These are phyloP conservation scores for Pharmacophagus antenor DNA, from an alignment of 2,888 invertebrate species.

Conservation along the genomic window DNA sequence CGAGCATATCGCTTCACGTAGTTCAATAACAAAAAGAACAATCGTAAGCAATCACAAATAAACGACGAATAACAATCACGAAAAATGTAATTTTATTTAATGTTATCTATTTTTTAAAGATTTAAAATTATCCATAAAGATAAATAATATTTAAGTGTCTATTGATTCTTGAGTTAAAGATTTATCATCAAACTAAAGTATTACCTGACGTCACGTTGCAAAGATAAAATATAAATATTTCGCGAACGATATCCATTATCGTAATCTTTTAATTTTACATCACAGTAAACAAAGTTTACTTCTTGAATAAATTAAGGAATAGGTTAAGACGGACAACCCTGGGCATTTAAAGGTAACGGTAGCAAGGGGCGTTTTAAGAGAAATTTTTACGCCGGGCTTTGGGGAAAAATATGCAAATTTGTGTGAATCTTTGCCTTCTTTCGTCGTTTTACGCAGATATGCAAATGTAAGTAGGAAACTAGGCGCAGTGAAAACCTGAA, in stretches of 20 bases:
- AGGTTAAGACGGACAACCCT: constrained; percentile 2
- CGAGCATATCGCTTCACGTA: too few species aligned
- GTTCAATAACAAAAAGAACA: too few species aligned
- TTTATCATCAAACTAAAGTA: too few species aligned
- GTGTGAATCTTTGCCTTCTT: constrained; percentile 24
- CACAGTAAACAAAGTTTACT: not conserved
- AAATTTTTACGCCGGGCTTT: constrained; percentile 22
- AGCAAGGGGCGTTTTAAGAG: constrained; percentile 9
- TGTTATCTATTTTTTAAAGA: too few species aligned
- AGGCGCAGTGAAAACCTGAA: not conserved
- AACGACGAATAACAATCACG: too few species aligned
- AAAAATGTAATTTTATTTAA: too few species aligned
- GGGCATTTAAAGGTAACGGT: constrained; percentile 13
- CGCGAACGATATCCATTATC: too few species aligned
- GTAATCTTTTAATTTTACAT: not conserved
- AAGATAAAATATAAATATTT: not conserved
- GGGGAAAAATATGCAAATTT: constrained; percentile 26
- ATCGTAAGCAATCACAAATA: too few species aligned
- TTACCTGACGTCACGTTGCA: too few species aligned
- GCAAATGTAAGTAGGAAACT: constrained; percentile 4
- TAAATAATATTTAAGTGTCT: too few species aligned
- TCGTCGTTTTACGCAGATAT: constrained; percentile 17
- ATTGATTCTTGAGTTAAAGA: too few species aligned
- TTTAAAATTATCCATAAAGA: too few species aligned
- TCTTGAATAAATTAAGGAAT: not conserved